Conservation (phyloP, 2,113 vertebrate species). For the mouse (Mus musculus) region DNA sequence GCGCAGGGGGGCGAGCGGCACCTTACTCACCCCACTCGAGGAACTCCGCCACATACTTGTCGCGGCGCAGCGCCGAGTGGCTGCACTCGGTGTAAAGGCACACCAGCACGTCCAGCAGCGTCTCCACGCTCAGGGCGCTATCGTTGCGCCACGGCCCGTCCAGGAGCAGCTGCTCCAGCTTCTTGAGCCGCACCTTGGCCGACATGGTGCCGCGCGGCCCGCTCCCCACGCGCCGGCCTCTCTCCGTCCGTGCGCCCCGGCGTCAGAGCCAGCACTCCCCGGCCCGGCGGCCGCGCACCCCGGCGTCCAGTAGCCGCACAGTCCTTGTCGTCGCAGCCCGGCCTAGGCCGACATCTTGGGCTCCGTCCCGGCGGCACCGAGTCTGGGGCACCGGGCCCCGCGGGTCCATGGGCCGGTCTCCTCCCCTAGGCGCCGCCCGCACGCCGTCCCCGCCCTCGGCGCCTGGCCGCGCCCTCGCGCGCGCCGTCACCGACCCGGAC, state of each 20-base stretch:
- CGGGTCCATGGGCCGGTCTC: constrained; percentile 85
- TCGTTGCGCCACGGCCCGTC: constrained; percentile 89
- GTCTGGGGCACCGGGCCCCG: constrained; percentile 81
- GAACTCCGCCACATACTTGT: constrained; percentile 96
- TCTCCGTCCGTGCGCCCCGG: constrained; percentile 71
- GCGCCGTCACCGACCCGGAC: constrained; percentile 9
- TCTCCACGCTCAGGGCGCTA: constrained; percentile 93
- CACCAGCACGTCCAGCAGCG: constrained; percentile 95
- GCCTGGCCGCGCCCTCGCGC: constrained; percentile 52
- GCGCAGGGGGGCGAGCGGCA: constrained; percentile 54
- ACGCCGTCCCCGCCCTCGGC: constrained; percentile 66
- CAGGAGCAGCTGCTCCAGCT: constrained; percentile 96
- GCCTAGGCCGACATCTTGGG: constrained; percentile 75
- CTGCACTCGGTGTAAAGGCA: constrained; percentile 93
- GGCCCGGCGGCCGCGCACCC: constrained; percentile 56
- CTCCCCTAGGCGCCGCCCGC: constrained; percentile 63
- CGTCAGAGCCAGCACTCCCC: constrained; percentile 70
- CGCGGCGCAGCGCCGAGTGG: constrained; percentile 92
- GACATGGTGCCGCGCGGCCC: constrained; percentile 90
- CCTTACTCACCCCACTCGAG: constrained; percentile 96
- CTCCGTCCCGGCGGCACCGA: constrained; percentile 73
- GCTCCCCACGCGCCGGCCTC: constrained; percentile 56
- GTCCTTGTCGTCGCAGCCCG: constrained; percentile 74
- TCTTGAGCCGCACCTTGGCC: constrained; percentile 96
- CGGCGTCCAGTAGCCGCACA: constrained; percentile 47